Conservation (phyloP, 2,888 invertebrate species). For the Leptopilina syphax region DNA sequence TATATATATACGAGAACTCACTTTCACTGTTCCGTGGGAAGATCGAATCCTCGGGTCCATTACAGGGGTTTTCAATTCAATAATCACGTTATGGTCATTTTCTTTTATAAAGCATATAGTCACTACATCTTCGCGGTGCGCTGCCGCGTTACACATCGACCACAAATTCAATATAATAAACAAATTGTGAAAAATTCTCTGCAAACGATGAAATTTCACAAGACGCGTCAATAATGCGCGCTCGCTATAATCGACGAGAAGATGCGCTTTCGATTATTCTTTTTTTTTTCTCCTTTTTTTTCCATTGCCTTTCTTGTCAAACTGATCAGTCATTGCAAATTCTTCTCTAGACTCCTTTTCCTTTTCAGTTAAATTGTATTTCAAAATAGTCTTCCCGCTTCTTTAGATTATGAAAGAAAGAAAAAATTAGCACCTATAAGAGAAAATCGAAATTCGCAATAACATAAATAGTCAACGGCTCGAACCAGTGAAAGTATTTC, state of each 20-base stretch:
- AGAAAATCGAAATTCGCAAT: background rate
- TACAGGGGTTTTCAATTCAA: conserved; percentile 55
- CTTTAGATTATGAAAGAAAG: background rate
- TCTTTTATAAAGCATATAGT: background rate
- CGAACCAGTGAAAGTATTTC: too few relatives aligned
- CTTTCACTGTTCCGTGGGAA: conserved; percentile 72
- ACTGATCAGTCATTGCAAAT: conserved; percentile 1
- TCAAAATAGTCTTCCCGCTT: background rate
- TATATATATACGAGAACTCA: conserved; percentile 47
- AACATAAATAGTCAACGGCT: background rate
- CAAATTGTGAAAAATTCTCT: conserved; percentile 24
- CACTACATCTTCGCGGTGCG: background rate
- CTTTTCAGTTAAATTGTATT: background rate
- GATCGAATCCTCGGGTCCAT: conserved; percentile 60
- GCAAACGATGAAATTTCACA: conserved; percentile 28
- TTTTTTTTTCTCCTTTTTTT: background rate
- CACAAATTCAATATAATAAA: conserved; percentile 1
- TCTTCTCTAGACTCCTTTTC: background rate
- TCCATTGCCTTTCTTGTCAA: conserved; percentile 15
- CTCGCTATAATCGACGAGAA: background rate
- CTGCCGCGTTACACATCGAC: conserved; percentile 24
- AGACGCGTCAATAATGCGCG: conserved; percentile 10
- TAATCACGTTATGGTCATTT: conserved; percentile 44
- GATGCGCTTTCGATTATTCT: conserved; percentile 15
- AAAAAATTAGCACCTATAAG: background rate